Evolutionary conservation across 2,113 vertebrate genomes (phyloP).

Genomic region (Alethe castanea): DNA sequence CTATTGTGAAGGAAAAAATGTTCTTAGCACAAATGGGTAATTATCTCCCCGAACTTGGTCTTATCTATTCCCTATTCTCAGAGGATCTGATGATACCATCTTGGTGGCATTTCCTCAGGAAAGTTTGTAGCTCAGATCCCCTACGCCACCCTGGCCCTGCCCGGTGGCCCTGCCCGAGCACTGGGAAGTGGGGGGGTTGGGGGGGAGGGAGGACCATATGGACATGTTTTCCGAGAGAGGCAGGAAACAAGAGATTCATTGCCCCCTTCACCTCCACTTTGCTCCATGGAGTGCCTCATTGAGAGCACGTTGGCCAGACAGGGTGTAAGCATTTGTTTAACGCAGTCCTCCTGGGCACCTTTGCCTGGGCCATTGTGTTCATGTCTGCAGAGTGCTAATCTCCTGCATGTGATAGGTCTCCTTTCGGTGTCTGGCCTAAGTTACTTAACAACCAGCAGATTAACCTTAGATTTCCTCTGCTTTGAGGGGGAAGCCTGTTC

Average conservation of each 20-base stretch:
- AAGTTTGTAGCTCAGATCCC: slow-evolving; percentile 35
- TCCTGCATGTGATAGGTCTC: neutral
- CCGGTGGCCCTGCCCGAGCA: neutral
- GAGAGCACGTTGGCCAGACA: accelerated
- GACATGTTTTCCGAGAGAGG: neutral
- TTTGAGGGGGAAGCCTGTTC: neutral
- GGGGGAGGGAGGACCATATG: neutral
- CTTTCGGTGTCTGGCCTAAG: neutral
- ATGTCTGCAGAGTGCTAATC: neutral
- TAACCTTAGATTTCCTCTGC: slow-evolving; percentile 3
- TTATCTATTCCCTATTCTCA: slow-evolving; percentile 19
- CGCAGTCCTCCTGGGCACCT: accelerated
- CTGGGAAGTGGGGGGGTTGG: neutral
- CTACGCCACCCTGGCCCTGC: slow-evolving; percentile 18
- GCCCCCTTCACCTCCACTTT: neutral
- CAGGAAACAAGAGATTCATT: neutral
- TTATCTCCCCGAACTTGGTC: slow-evolving; percentile 54
- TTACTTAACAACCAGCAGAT: slow-evolving; percentile 46
- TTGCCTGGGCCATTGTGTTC: neutral
- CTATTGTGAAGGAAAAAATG: slow-evolving; percentile 6
- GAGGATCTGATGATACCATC: slow-evolving; percentile 68
- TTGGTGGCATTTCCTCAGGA: slow-evolving; percentile 78
- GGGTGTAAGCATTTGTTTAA: neutral
- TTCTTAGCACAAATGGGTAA: slow-evolving; percentile 25
- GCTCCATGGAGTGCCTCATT: accelerated